Evolutionary conservation across 2,113 vertebrate species (phyloP).

Genomic region (Myotis yumanensis): DNA sequence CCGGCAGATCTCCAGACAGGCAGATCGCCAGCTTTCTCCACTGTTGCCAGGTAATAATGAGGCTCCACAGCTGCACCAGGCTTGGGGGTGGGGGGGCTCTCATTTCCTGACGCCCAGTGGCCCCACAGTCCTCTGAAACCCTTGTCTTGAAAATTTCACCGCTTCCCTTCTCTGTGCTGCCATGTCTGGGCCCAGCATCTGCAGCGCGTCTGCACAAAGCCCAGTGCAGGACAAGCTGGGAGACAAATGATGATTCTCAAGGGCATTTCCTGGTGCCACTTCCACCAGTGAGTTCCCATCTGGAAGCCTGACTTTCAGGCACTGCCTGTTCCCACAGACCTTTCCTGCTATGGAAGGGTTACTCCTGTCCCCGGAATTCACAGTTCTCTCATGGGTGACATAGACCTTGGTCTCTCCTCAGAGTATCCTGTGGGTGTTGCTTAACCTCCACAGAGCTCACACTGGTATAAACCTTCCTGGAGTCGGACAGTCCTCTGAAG

Average conservation of each 20-base stretch:
- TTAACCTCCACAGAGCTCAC: neutral
- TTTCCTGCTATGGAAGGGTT: neutral
- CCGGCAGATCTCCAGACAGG: slow-evolving; percentile 26
- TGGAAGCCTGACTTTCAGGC: neutral
- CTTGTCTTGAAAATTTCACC: neutral
- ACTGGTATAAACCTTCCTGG: neutral
- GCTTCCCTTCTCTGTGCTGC: neutral
- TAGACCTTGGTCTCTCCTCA: neutral
- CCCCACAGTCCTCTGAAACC: neutral
- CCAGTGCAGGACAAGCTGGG: neutral
- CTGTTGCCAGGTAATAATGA: neutral
- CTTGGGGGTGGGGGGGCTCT: neutral
- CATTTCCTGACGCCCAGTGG: neutral
- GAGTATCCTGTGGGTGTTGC: neutral
- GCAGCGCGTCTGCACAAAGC: neutral
- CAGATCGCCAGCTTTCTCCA: accelerated
- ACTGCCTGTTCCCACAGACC: neutral
- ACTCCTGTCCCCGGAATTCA: neutral
- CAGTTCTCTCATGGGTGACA: neutral
- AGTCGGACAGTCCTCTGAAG: neutral
- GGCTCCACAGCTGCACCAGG: neutral
- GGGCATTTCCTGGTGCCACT: no score
- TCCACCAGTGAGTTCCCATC: neutral
- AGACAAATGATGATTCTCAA: neutral
- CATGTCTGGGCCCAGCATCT: neutral